Evolutionary conservation across 2,113 vertebrate species (phyloP).

Genomic region (Galeopterus variegatus): DNA sequence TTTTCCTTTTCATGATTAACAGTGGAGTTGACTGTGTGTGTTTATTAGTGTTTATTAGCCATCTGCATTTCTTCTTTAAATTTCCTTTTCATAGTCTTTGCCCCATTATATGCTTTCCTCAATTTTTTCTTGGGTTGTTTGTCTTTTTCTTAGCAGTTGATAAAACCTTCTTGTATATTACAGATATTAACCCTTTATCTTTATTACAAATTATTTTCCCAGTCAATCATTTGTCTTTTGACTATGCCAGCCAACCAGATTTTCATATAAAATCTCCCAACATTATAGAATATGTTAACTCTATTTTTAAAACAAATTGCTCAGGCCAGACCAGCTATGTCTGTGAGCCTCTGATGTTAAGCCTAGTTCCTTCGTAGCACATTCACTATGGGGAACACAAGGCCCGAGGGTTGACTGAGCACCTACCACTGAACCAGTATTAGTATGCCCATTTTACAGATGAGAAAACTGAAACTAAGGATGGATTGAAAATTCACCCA

Average conservation of each 20-base stretch:
- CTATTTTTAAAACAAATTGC: not conserved
- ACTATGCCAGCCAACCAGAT: not conserved
- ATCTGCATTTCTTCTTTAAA: not conserved
- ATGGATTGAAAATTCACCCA: not conserved
- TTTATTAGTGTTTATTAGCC: not conserved
- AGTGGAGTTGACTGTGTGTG: not conserved
- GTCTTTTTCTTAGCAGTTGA: not conserved
- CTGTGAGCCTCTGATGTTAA: not conserved
- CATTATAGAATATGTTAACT: not conserved
- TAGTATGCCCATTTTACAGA: not conserved
- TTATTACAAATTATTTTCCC: not conserved
- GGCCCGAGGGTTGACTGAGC: not conserved
- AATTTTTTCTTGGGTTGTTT: not conserved
- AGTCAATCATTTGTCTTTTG: not conserved
- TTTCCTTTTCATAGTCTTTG: not conserved
- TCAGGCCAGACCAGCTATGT: not conserved
- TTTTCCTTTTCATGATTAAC: not conserved
- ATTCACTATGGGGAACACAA: not conserved
- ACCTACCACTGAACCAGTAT: not conserved
- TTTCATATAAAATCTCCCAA: not conserved
- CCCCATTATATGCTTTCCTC: not conserved
- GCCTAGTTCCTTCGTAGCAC: not conserved
- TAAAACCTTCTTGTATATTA: not conserved
- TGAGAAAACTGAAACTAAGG: not conserved
- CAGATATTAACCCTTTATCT: not conserved